phyloP scores from a whole-genome alignment of 2,888 invertebrate genomes.

The Brachyptera risi region DNA sequence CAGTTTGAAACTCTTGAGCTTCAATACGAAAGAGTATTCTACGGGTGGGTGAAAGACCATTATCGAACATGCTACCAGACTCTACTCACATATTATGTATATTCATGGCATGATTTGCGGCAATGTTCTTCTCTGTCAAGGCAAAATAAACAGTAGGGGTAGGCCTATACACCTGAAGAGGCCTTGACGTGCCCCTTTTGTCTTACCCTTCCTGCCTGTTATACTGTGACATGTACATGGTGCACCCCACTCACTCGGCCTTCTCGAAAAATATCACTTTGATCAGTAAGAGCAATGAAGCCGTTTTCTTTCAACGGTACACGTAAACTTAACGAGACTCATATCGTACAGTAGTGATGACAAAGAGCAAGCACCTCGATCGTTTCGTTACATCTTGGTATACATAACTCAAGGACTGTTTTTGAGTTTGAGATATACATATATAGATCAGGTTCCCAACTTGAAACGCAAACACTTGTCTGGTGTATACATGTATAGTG shows the following conservation, averaged over 20 bases:
- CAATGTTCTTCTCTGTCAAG: not conserved
- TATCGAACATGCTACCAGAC: too few species aligned
- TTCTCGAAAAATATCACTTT: too few species aligned
- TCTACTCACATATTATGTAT: not conserved
- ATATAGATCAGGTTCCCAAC: not conserved
- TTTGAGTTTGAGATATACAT: not conserved
- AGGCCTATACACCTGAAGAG: too few species aligned
- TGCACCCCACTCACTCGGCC: too few species aligned
- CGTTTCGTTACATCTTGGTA: not conserved
- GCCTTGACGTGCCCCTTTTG: too few species aligned
- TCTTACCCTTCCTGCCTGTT: too few species aligned
- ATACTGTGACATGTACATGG: too few species aligned
- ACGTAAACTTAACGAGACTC: not conserved
- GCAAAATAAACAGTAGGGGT: constrained; percentile 3
- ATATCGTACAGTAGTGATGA: too few species aligned
- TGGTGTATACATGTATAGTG: not conserved
- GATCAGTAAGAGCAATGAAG: constrained; percentile 6
- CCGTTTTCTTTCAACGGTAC: constrained; percentile 3
- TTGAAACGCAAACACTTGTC: not conserved
- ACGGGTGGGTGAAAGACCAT: too few species aligned
- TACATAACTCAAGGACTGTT: not conserved
- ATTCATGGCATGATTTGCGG: not conserved
- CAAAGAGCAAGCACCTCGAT: not conserved
- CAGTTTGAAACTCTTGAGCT: too few species aligned
- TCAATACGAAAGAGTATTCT: too few species aligned